These are phyloP conservation scores for Laticauda laticaudata DNA, from an alignment of 2,113 vertebrate genomes.

Conservation along the genomic window DNA sequence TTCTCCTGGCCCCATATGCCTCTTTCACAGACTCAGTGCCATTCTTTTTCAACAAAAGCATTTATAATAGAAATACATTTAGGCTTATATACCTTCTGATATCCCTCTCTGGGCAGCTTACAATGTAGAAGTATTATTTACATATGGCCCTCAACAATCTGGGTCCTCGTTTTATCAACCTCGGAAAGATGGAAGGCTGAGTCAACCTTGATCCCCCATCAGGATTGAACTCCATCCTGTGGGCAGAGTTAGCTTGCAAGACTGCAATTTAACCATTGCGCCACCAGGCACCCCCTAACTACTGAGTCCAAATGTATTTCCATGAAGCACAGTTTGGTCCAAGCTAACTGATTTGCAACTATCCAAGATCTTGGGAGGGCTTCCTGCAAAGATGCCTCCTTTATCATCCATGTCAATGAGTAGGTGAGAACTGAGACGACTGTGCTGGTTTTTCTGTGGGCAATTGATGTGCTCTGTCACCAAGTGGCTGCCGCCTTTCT, in stretches of 20 bases:
- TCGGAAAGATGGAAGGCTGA: not conserved
- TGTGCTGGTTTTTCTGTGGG: not conserved
- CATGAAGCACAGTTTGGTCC: not conserved
- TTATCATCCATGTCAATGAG: not conserved
- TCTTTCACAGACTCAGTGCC: not conserved
- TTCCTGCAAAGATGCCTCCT: not conserved
- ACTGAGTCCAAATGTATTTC: not conserved
- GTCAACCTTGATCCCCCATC: not conserved
- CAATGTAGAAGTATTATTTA: too few relatives aligned
- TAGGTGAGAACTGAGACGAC: not conserved
- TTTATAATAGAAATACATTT: too few relatives aligned
- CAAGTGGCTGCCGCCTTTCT: not conserved
- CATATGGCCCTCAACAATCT: too few relatives aligned
- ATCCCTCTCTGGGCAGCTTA: too few relatives aligned
- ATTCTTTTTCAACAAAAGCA: not conserved
- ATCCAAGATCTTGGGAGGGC: not conserved
- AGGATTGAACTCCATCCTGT: not conserved
- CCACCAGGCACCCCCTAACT: not conserved
- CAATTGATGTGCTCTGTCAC: not conserved
- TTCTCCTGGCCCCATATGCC: not conserved
- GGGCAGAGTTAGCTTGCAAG: not conserved
- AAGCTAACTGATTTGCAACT: too few relatives aligned
- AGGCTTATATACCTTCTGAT: too few relatives aligned
- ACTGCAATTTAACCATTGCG: not conserved
- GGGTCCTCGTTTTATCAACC: too few relatives aligned